Percentiles rank a stretch among this genome's conserved stretches.
These are phyloP conservation scores for Pteronura brasiliensis DNA, from an alignment of 2,113 vertebrate genomes.

Conservation along the genomic window DNA sequence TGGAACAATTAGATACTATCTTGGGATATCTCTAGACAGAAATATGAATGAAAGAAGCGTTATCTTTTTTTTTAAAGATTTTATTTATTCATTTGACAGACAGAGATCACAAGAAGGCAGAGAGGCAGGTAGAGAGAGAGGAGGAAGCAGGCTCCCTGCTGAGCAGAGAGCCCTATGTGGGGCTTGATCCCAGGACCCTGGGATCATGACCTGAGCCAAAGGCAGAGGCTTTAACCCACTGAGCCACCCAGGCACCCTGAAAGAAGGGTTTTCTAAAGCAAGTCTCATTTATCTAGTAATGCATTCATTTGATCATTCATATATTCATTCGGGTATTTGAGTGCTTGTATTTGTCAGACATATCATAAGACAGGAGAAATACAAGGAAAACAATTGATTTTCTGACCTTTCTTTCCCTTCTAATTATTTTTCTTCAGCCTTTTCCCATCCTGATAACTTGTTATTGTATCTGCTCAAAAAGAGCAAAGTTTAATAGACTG, in stretches of 20 bases:
- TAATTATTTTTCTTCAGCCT: conserved; percentile 2
- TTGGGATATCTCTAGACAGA: not conserved
- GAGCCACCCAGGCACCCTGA: too few species aligned
- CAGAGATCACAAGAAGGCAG: too few species aligned
- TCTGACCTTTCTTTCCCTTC: not conserved
- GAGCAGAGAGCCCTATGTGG: too few species aligned
- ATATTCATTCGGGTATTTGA: not conserved
- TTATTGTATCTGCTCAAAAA: not conserved
- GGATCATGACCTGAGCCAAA: too few species aligned
- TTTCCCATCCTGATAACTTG: conserved; percentile 13
- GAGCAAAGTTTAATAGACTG: not conserved
- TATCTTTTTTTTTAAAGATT: too few species aligned
- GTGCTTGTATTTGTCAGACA: not conserved
- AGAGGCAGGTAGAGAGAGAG: too few species aligned
- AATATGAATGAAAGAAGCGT: not conserved
- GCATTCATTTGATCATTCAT: not conserved
- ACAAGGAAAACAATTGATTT: conserved; percentile 29
- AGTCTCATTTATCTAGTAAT: conserved; percentile 37
- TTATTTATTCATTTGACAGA: too few species aligned
- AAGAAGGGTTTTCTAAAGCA: not conserved
- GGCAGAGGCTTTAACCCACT: too few species aligned
- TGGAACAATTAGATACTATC: not conserved
- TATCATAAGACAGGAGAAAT: not conserved
- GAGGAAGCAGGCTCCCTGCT: too few species aligned
- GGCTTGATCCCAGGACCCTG: too few species aligned